phyloP scores from a whole-genome alignment of 1,140 invertebrate species.

The Ceratina australensis region DNA sequence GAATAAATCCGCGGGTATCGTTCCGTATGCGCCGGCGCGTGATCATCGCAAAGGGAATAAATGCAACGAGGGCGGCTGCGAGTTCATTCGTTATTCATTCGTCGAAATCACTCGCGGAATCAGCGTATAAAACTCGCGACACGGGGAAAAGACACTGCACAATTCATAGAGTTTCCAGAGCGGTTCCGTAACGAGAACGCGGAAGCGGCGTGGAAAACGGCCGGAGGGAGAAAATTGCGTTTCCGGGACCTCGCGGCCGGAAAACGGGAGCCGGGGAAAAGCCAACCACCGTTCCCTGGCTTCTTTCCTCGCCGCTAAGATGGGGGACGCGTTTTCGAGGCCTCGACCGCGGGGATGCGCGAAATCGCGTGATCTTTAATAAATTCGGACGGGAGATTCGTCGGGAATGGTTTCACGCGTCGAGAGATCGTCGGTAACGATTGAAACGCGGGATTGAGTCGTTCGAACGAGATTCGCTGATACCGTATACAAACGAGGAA shows the following conservation, averaged over 20 bases:
- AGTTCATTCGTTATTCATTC: slow-evolving; percentile 43
- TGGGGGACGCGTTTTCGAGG: background rate
- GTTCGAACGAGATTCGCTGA: background rate
- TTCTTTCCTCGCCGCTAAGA: slow-evolving; percentile 1
- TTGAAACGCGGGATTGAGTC: background rate
- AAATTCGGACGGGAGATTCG: background rate
- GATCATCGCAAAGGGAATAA: background rate
- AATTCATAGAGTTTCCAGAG: slow-evolving; percentile 40
- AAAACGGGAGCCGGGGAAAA: background rate
- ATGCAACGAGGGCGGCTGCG: background rate
- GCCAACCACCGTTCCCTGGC: too few relatives aligned
- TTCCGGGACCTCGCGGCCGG: slow-evolving; percentile 13
- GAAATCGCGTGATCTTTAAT: background rate
- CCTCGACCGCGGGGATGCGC: background rate
- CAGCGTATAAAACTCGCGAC: slow-evolving; percentile 47
- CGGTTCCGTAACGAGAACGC: slow-evolving; percentile 24
- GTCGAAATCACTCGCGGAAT: slow-evolving; percentile 36
- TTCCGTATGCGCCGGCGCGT: too few relatives aligned
- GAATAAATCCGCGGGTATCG: too few relatives aligned
- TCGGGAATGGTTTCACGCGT: background rate
- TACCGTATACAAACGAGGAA: background rate
- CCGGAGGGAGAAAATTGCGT: slow-evolving; percentile 37
- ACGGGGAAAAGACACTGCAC: slow-evolving; percentile 41
- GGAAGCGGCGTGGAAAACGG: slow-evolving; percentile 24
- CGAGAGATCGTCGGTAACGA: background rate